Evolutionary conservation across 2,797 vertebrate species (phyloP).

Genomic region (Catharus ustulatus): DNA sequence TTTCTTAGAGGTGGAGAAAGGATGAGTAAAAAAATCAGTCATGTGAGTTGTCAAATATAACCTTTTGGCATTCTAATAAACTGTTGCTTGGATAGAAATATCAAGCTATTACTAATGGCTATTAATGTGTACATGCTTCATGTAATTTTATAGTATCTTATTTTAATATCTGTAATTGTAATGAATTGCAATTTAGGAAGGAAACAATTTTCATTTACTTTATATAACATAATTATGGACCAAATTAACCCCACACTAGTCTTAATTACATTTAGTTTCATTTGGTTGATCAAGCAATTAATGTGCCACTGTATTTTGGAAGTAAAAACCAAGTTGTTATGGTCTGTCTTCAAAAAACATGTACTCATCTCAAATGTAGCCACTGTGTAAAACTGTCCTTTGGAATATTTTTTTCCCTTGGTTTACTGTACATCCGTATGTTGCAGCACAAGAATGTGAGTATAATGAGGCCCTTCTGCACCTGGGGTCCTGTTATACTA

Average conservation of each 20-base stretch:
- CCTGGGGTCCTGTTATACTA: slow-evolving; percentile 68
- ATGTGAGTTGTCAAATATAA: slow-evolving; percentile 84
- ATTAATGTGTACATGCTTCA: slow-evolving; percentile 94
- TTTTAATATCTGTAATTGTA: slow-evolving; percentile 96
- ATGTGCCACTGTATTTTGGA: slow-evolving; percentile 83
- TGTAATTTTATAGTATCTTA: slow-evolving; percentile 93
- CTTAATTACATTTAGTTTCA: slow-evolving; percentile 99
- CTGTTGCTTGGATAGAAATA: slow-evolving; percentile 86
- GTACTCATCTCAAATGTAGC: slow-evolving; percentile 72
- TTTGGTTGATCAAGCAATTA: slow-evolving; percentile 92
- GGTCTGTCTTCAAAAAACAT: slow-evolving; percentile 77
- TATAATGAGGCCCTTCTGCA: slow-evolving; percentile 72
- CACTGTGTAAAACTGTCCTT: slow-evolving; percentile 66
- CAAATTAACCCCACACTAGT: slow-evolving; percentile 98
- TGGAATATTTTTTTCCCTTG: slow-evolving; percentile 38
- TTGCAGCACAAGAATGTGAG: slow-evolving; percentile 68
- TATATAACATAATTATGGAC: slow-evolving; percentile 97
- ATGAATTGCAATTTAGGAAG: slow-evolving; percentile 99
- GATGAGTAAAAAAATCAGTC: slow-evolving; percentile 77
- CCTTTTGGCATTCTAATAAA: slow-evolving; percentile 85
- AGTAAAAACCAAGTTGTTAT: slow-evolving; percentile 82
- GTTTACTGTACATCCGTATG: slow-evolving; percentile 54
- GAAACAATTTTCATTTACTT: slow-evolving; percentile 93
- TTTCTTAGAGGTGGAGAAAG: slow-evolving; percentile 70
- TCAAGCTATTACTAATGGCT: slow-evolving; percentile 86